Conservation (phyloP, 2,888 invertebrate species). For the Troglohyphantes excavatus region DNA sequence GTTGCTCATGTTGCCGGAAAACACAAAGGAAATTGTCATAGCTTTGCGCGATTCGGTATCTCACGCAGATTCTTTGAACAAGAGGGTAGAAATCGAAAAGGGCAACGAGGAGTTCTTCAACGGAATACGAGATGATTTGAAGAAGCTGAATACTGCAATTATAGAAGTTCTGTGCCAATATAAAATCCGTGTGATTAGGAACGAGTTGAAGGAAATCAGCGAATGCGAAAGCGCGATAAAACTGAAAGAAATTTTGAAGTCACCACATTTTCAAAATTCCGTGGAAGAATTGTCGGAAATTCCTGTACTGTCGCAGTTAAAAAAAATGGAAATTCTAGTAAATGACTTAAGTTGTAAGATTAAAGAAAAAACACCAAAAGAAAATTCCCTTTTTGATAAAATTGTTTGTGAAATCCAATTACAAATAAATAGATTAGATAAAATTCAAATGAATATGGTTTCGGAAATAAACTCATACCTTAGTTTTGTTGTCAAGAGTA, state of each 20-base stretch:
- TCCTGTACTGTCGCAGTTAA: no score
- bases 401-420: not conserved
- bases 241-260: no score
- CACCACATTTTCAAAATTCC: no score
- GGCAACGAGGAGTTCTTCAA: no score
- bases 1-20: not conserved
- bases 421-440: not conserved
- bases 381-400: not conserved
- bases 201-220: no score
- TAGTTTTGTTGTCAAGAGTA: not conserved
- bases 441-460: not conserved
- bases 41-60: slow-evolving; percentile 29
- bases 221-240: no score
- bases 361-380: no score
- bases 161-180: not conserved
- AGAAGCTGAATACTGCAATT: not conserved
- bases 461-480: no score
- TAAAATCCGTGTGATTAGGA: not conserved
- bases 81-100: no score
- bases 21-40: not conserved
- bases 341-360: no score
- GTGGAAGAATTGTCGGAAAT: no score
- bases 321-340: no score
- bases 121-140: slow-evolving; percentile 7
- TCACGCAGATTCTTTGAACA: not conserved